phyloP scores from a whole-genome alignment of 64 coral and sea anemone species.

The Dendrophyllia cribrosa region DNA sequence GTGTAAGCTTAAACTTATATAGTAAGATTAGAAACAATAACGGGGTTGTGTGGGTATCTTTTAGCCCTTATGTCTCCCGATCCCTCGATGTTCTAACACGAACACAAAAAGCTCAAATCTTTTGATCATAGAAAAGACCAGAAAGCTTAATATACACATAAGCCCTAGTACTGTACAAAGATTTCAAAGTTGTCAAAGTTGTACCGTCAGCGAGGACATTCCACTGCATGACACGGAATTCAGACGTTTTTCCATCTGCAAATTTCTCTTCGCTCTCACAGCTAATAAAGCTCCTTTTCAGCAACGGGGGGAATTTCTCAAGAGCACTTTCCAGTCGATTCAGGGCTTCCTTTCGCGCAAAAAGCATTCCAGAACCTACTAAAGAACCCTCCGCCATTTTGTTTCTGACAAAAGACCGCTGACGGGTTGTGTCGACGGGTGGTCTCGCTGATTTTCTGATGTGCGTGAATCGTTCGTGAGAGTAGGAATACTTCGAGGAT shows the following conservation, averaged over 20 bases:
- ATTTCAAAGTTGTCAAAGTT: background rate
- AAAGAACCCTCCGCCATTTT: slow-evolving; percentile 20
- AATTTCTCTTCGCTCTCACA: background rate
- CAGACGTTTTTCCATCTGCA: background rate
- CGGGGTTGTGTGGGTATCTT: no score
- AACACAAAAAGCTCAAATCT: no score
- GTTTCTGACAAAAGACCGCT: background rate
- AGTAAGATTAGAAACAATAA: no score
- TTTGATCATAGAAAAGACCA: no score
- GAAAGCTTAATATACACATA: no score
- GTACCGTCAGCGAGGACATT: slow-evolving; percentile 96
- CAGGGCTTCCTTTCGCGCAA: slow-evolving; percentile 36
- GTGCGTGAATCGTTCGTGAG: background rate
- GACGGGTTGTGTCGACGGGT: background rate
- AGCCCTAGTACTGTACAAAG: background rate
- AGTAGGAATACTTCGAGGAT: no score
- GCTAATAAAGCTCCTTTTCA: slow-evolving; percentile 54
- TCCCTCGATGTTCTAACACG: no score
- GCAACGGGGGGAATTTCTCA: slow-evolving; percentile 43
- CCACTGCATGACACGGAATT: slow-evolving; percentile 97
- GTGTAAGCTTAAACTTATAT: no score
- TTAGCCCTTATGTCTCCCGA: no score
- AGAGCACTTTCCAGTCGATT: slow-evolving; percentile 5
- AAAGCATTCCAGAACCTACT: background rate
- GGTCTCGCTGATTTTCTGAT: background rate